Conservation (phyloP, 2,797 vertebrate species). For the Delichon dasypus region DNA sequence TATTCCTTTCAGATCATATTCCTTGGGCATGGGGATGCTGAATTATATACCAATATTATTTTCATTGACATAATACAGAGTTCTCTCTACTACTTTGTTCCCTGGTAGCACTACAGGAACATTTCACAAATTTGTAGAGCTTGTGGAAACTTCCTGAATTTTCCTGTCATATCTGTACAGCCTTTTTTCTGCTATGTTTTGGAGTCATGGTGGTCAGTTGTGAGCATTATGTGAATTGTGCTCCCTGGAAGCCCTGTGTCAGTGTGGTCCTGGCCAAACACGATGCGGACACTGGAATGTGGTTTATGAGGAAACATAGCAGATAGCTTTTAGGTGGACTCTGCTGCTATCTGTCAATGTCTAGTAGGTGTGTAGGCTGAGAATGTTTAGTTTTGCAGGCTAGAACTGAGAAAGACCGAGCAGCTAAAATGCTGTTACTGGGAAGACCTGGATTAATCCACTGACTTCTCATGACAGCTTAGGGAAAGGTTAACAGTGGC, state of each 20-base stretch:
- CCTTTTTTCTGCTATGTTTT: not conserved
- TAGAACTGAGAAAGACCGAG: not conserved
- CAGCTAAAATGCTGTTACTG: not conserved
- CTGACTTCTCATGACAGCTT: not conserved
- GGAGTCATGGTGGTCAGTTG: not conserved
- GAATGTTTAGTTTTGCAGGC: not conserved
- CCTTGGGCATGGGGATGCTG: not conserved
- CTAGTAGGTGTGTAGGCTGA: not conserved
- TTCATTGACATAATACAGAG: not conserved
- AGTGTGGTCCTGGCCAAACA: not conserved
- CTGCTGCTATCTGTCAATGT: not conserved
- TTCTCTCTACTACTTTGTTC: not conserved
- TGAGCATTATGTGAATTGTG: not conserved
- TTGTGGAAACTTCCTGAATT: not conserved
- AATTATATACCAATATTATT: not conserved
- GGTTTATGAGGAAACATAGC: not conserved
- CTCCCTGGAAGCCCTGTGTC: not conserved
- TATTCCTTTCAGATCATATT: not conserved
- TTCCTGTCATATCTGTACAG: not conserved
- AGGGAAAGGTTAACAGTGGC: not conserved
- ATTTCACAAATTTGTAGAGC: not conserved
- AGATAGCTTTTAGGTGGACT: not conserved
- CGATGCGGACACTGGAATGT: rapidly evolving
- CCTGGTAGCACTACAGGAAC: not conserved
- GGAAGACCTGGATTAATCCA: not conserved